Evolutionary conservation across 2,797 vertebrate genomes (phyloP), one percentile per base, ranked within the genome.

Genomic region (Neosilurus mollespiculum): DNA sequence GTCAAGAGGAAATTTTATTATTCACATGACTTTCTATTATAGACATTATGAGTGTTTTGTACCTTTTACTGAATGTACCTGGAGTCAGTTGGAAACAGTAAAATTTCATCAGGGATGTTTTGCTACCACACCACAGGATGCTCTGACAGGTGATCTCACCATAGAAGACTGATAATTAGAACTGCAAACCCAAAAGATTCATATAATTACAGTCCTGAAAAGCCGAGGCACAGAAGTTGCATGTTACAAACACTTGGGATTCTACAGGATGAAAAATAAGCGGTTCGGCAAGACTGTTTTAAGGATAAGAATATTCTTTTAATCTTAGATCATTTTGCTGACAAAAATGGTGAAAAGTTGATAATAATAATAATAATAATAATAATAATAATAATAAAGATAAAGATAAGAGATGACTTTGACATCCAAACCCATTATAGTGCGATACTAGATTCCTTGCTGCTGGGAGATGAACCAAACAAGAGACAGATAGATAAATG

Each of bases 91-190:
- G 7, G 20, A 70, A 70, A 75, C 67, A 6, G 8, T 54, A 37
- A 84, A 64, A 16, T 54, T 54, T 88, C 54, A 78, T 84, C 51
- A 82, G 16, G 71, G 72, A 70, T 87, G 37, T 54, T 54, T 16
- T 22, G 56, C 12, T 70, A 37, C 54, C 64, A 62, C 76, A 70
- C 81, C 34, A 70, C 64, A 69, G 67, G 51, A 73, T 10, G 26
- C 61, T 66, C 49, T 64, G 71, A 76, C 64, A 73, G 61, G 30
- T 75, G 69, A 81, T 71, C 37, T 30, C 53, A 56, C 15, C 53
- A 34, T 56, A 75, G 53, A 56, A 58, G 24, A 73, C 54, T 59
- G 49, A 81, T 59, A 77, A 71, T 10, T 62, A n/a, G 73, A 43
- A 56, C n/a, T 37, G 66, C 65, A 78, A 51, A n/a, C 30, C 30